A percentile compares a stretch with the other conserved stretches of the same genome.
phyloP scores from a whole-genome alignment of 2,888 invertebrate genomes.

The Aspidiotus rigidus region DNA sequence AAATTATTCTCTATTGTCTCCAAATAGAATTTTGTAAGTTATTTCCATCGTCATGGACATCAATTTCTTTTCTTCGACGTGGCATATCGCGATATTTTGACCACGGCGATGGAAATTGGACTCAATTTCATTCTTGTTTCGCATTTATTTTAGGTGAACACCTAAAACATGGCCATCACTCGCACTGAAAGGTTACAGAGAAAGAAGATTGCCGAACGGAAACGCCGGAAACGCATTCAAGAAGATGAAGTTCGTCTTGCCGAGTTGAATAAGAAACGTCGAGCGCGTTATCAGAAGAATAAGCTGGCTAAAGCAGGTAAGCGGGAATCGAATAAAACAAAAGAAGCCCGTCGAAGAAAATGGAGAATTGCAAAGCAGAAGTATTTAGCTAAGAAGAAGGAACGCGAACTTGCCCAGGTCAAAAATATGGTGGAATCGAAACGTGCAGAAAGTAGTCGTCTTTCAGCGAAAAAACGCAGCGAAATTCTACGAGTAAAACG shows the following conservation, averaged over 20 bases:
- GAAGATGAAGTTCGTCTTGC: neutral
- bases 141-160: neutral
- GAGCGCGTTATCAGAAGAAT: constrained; percentile 1
- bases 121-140: neutral
- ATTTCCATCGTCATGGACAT: neutral
- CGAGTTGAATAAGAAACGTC: neutral
- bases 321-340: neutral
- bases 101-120: neutral
- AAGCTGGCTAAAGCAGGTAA: neutral
- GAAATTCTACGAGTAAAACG: neutral
- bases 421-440: neutral
- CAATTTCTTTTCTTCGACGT: neutral
- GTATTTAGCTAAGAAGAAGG: neutral
- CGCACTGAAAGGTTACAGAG: neutral
- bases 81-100: neutral
- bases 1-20: neutral
- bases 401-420: neutral
- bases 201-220: neutral
- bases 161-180: neutral
- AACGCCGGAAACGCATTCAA: constrained; percentile 1
- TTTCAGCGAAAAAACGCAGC: neutral
- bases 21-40: neutral
- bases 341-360: neutral
- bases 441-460: neutral
- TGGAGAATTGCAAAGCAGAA: neutral